Base-by-base conservation (phyloP, 2,113 vertebrate genomes). In the Myotis lucifugus region DNA sequence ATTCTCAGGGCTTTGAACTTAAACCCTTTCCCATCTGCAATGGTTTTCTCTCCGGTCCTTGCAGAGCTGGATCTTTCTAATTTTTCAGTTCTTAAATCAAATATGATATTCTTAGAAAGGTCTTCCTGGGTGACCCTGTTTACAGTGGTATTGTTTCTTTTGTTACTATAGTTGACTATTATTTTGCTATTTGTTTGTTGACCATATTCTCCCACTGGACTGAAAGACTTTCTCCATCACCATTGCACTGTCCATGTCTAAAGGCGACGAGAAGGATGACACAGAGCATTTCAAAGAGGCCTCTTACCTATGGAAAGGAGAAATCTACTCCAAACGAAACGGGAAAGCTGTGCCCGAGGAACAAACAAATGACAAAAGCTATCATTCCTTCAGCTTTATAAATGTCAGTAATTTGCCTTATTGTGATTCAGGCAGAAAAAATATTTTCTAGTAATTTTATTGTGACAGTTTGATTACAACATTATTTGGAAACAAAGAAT, bases 401-500 rank as follows among this genome's bases (percentile, higher is more conserved):
- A 10, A 77, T 54, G 15, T 27, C 23, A 79, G 19, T 48, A 46
- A 13, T 11, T 64, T 6, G 34, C 13, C 86, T 52, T 13, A 34
- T 50, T 54, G 50, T 8, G 18, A 56, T 46, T 72, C 46, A 50
- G 48, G 72, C 32, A 85, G 52, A 67, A 56, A 52, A 88, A 61
- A 37, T 0, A 59, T 32, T 19, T 13, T 81, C 29, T 29, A 14
- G 34, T 67, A 42, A 32, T 72, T 90, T 84, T 32, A 72, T 32
- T 32, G 4, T 61, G 77, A 27, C 27, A 17, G 8, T 72, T 56
- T 48, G 52, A 72, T 88, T 32, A 32, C 46, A 74, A 14, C 19
- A 48, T 17, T 78, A 67, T 42, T 93, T 56, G 67, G 52, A 88
- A 73, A 73, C 67, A 73, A 61, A 50, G 54, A 85, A 48, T 59